Evolutionary conservation across 2,797 vertebrate species (phyloP).

Genomic region (Phyllotis vaccarum): DNA sequence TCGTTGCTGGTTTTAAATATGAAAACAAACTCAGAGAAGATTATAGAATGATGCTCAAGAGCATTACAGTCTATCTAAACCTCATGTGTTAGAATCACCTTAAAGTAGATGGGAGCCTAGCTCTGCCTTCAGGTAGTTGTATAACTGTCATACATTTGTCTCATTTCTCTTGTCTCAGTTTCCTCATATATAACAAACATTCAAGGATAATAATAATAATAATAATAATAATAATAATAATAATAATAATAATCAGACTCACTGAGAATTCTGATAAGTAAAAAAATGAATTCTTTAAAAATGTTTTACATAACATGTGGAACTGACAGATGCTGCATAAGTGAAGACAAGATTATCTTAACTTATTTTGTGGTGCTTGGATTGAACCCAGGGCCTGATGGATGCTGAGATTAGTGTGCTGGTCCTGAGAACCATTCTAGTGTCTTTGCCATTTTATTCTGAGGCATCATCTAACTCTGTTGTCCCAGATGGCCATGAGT

Average conservation of each 20-base stretch:
- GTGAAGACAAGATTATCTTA: not conserved
- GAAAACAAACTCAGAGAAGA: not conserved
- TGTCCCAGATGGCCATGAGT: too few relatives aligned
- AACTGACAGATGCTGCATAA: not conserved
- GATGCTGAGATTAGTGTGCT: too few relatives aligned
- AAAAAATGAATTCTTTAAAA: not conserved
- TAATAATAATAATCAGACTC: not conserved
- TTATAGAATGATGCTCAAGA: not conserved
- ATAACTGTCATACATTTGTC: not conserved
- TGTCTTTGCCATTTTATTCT: not conserved
- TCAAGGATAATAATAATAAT: not conserved
- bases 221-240: not conserved
- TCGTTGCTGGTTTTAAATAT: not conserved
- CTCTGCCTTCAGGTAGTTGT: not conserved
- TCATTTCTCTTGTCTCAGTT: not conserved
- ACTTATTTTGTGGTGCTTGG: not conserved
- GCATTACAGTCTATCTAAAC: not conserved
- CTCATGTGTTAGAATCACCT: not conserved
- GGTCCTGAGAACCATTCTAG: not conserved
- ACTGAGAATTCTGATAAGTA: not conserved
- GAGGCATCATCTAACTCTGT: not conserved
- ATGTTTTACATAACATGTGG: not conserved
- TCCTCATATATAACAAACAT: not conserved
- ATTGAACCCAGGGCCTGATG: not conserved
- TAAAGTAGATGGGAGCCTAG: not conserved